These are phyloP conservation scores for Enchytraeus crypticus DNA, from an alignment of 2,888 invertebrate species.

Conservation along the genomic window DNA sequence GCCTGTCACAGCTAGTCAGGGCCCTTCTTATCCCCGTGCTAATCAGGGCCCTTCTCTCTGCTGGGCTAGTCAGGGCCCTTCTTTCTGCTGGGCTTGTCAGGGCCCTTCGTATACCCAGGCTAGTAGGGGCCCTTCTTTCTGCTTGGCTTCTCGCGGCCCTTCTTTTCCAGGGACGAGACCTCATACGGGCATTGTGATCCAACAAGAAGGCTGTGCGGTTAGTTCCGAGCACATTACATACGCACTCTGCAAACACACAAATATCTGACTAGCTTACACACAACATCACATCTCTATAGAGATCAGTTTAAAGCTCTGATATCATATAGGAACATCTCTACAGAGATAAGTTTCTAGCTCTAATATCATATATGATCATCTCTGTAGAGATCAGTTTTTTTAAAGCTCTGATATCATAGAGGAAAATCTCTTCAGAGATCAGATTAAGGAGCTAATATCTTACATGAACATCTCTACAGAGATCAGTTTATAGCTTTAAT, in stretches of 20 bases:
- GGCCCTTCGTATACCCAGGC: neutral
- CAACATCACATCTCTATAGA: neutral
- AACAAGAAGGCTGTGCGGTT: slow-evolving; percentile 51
- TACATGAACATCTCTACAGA: neutral
- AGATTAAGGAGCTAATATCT: neutral
- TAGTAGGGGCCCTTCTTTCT: neutral
- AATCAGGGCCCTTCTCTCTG: neutral
- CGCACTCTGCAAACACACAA: slow-evolving; percentile 57
- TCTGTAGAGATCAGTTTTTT: no score
- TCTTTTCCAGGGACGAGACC: no score
- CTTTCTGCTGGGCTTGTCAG: neutral
- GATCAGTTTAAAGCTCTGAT: neutral
- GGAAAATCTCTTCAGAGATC: neutral
- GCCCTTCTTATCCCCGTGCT: neutral
- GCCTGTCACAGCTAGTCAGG: slow-evolving; percentile 59
- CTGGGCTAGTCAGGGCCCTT: neutral
- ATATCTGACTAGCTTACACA: neutral
- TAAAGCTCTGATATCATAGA: no score
- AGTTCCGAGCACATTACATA: slow-evolving; percentile 70
- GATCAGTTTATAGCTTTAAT: neutral
- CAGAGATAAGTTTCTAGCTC: neutral
- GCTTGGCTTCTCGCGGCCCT: neutral
- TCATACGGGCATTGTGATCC: no score
- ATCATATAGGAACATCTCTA: neutral
- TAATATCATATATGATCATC: no score